Base-by-base conservation (phyloP, 2,888 invertebrate genomes). In the Noctuana brunneofusca region DNA sequence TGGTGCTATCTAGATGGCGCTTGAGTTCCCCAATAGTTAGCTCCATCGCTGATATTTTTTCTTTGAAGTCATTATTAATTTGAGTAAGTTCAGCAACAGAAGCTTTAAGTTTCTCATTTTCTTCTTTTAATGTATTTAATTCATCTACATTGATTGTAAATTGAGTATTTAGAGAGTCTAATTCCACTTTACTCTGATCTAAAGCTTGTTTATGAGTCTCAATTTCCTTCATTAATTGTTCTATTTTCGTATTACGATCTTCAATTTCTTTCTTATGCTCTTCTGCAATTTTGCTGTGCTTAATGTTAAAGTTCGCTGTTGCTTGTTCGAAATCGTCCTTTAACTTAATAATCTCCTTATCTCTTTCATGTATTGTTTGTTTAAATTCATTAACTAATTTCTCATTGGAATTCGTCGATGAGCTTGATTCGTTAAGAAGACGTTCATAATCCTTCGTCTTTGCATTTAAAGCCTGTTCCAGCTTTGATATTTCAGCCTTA, bases 1-100 rank as follows among this genome's bases (percentile, higher is more conserved):
- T 87, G 9, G 92, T 81, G 68, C 92, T 90, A 53, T 87, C 83
- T 9, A 93, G 79, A 70, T 94, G 93, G 24, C 94, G 87, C 70
- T 90, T 92, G 22, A 93, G 83, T 80, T 94, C 94, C 49, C 93
- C 93, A 32, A 92, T 76, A 71, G 91, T 87, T 58, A 94, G 78
- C 74, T 93, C 93, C 75, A 93, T 86, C 48, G 83, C 71, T 1
- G 84, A 86, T 69, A 90, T 81, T 71, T 85, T 92, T 68, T 76
- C 66, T 75, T 87, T 89, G 2, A 87, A 77, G 50, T 85, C 83
- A 68, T 71, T 79, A 70, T 87, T 86, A 49, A 72, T 75, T 74
- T 84, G 86, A 32, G 83, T 84, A 55, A 92, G 69, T 73, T 92
- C 87, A 60, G 83, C 80, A 8, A 92, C 80, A 58, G 89, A 82